phyloP scores from a whole-genome alignment of 2,888 invertebrate species.

The Dynastes grantii region DNA sequence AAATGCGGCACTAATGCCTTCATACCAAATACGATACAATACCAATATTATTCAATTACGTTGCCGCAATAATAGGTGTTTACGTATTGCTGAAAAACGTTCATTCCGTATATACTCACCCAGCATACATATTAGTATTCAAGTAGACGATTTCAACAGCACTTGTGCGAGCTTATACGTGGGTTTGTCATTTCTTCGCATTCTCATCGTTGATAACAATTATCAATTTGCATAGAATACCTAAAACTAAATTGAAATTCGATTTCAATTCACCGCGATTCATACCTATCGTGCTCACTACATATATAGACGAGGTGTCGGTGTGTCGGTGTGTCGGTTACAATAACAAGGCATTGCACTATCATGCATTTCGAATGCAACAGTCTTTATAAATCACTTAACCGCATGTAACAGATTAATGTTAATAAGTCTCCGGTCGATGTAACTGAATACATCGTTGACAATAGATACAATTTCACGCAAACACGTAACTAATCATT shows the following conservation, averaged over 20 bases:
- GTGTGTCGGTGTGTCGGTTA: constrained; percentile 22
- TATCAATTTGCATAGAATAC: constrained; percentile 46
- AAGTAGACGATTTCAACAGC: constrained; percentile 1
- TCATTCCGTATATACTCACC: background rate
- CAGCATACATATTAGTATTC: constrained; percentile 15
- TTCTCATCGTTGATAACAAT: constrained; percentile 25
- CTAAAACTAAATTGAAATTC: constrained; percentile 41
- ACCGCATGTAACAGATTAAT: constrained; percentile 44
- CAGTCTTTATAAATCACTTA: constrained; percentile 44
- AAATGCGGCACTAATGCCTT: background rate
- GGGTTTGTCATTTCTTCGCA: constrained; percentile 10
- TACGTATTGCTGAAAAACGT: background rate
- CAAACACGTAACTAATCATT: constrained; percentile 32
- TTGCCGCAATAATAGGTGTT: background rate
- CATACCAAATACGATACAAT: constrained; percentile 16
- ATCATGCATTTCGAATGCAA: constrained; percentile 34
- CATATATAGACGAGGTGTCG: constrained; percentile 20
- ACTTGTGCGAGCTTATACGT: constrained; percentile 5
- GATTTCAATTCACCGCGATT: constrained; percentile 26
- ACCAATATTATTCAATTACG: constrained; percentile 5
- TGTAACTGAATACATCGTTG: constrained; percentile 31
- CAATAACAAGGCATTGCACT: constrained; percentile 38
- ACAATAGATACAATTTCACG: constrained; percentile 45
- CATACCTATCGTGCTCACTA: background rate
- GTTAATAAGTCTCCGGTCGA: constrained; percentile 29